Conservation (phyloP, 2,113 vertebrate genomes). For the Salminus brasiliensis region DNA sequence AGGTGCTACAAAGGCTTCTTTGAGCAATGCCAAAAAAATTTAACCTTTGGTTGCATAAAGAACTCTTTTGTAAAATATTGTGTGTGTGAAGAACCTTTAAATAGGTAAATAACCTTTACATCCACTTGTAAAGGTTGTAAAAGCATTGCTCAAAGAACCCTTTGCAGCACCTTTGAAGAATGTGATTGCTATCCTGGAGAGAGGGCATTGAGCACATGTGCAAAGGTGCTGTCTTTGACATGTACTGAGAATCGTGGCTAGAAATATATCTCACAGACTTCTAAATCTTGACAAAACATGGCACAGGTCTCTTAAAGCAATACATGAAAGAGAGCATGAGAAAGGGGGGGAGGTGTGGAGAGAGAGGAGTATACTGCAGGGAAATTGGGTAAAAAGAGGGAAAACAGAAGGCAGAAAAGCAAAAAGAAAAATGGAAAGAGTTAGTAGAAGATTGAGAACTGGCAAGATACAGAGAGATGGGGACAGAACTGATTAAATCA, state of each 20-base stretch:
- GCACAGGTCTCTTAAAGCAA: neutral
- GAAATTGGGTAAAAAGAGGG: neutral
- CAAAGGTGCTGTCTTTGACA: neutral
- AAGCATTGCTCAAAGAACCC: no score
- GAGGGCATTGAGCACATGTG: neutral
- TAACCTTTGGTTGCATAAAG: no score
- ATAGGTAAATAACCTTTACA: no score
- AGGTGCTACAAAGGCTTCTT: no score
- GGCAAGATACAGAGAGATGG: slow-evolving; percentile 1
- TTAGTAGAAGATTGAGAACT: neutral
- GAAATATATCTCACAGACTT: neutral
- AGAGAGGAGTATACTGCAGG: neutral
- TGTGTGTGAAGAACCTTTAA: no score
- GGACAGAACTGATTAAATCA: slow-evolving; percentile 46
- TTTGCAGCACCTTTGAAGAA: no score
- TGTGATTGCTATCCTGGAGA: slow-evolving; percentile 43
- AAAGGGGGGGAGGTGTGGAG: neutral
- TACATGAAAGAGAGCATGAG: neutral
- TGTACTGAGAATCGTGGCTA: neutral
- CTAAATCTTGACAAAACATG: neutral
- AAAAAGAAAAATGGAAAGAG: neutral
- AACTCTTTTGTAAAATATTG: no score
- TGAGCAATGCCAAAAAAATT: no score
- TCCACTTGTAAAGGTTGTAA: no score
- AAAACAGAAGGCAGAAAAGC: no score